Base-by-base conservation (phyloP, 1,140 invertebrate genomes). In the Drosophila cardini region DNA sequence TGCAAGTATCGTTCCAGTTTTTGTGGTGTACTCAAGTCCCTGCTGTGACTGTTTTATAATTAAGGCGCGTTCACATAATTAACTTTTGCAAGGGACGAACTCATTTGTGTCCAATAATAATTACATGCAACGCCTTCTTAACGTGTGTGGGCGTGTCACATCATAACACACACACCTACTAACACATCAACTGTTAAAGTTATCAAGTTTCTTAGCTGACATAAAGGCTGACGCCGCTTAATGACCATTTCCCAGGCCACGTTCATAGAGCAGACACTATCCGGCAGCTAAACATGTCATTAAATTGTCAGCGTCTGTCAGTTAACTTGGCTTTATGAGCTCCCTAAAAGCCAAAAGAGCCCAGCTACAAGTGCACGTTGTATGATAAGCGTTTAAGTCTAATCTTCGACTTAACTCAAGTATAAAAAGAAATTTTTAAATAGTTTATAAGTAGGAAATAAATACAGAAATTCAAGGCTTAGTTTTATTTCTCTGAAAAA, bases 191-290 rank as follows among this genome's bases (percentile, higher is more conserved):
- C 46, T 50, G 46, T 53, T 38, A 15, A 71, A 56, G 50, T 62
- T 69, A 70, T 74, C 60, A 55, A 45, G 60, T 76, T 76, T 65
- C 73, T 72, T 72, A 34, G 40, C 43, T 67, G 42, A 55, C 46
- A 50, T 38, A 26, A 67, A 36, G 4, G 38, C 48, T 55, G 40
- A 30, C n/a, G 1, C 50, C 50, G 46, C 64, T 11, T 77, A 69
- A 77, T 58, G 64, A 55, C 30, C 65, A 71, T 71, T 75, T 64
- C 13, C 46, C 40, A 36, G 13, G 52, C 34, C 46, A 16, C 34
- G 34, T 50, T 38, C 45, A 32, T 62, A 13, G 26, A 45, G 15
- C 58, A 34, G 45, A 56, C 42, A 40, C 30, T 72, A 30, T 42
- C 13, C 30, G 42, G 34, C 42, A 21, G 10, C 61, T 26, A 57